Conservation (phyloP, 2,797 vertebrate species). For the Hemitrygon akajei region DNA sequence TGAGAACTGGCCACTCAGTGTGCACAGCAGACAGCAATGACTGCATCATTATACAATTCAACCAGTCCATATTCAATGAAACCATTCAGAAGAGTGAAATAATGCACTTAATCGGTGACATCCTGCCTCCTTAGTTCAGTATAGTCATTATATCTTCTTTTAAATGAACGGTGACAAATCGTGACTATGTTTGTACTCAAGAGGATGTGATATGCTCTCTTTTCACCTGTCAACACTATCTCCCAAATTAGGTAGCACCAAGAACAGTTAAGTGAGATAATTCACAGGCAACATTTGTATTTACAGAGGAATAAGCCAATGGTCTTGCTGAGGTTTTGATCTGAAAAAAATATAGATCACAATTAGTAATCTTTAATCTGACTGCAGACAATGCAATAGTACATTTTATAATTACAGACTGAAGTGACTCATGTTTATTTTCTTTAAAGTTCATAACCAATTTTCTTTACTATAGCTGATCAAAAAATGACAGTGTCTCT, state of each 20-base stretch:
- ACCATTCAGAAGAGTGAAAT: not conserved
- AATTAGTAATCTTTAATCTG: not conserved
- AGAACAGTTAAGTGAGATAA: too few species aligned
- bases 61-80: not conserved
- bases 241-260: too few species aligned
- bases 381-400: not conserved
- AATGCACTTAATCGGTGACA: not conserved
- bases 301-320: not conserved
- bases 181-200: too few species aligned
- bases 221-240: too few species aligned
- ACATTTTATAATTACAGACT: not conserved
- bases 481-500: conserved; percentile 9
- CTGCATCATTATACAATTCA: not conserved
- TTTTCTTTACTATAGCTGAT: not conserved
- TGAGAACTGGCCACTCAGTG: not conserved
- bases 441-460: not conserved
- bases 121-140: too few species aligned
- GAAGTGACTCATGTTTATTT: not conserved
- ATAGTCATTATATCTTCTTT: too few species aligned
- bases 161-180: too few species aligned
- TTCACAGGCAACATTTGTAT: too few species aligned
- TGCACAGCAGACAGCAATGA: not conserved
- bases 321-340: not conserved
- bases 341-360: not conserved
- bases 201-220: too few species aligned